phyloP scores from a whole-genome alignment of 2,797 vertebrate genomes.

The Sternarchorhynchus goeldii region DNA sequence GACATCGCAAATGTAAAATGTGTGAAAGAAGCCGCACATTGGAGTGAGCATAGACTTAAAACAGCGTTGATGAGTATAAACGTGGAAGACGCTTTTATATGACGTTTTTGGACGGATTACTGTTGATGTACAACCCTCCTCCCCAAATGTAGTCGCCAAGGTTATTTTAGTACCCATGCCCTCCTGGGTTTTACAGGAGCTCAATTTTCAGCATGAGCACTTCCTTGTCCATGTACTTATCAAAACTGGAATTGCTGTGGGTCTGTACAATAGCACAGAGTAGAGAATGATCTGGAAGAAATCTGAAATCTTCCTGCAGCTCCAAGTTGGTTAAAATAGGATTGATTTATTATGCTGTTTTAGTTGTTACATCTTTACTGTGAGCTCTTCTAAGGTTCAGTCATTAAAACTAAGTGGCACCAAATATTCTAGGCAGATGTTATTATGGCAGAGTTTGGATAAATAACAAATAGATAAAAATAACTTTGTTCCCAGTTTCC shows the following conservation, averaged over 20 bases:
- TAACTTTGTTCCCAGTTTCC: not conserved
- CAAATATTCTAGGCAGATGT: no score
- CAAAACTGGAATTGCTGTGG: slow-evolving; percentile 17
- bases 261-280: slow-evolving; percentile 11
- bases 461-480: not conserved
- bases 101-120: no score
- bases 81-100: not conserved
- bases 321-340: no score
- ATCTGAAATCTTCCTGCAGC: not conserved
- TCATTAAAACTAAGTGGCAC: no score
- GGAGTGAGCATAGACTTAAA: not conserved
- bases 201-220: slow-evolving; percentile 41
- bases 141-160: not conserved
- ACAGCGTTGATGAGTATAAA: no score
- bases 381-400: no score
- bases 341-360: no score
- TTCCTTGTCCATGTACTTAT: slow-evolving; percentile 35
- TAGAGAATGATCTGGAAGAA: slow-evolving; percentile 1
- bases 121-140: not conserved
- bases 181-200: slow-evolving; percentile 8
- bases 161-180: slow-evolving; percentile 5
- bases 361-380: no score
- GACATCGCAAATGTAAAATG: not conserved
- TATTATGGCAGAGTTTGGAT: not conserved
- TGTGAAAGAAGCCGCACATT: not conserved